Percentiles rank a stretch among this genome's conserved stretches.
Evolutionary conservation across 2,113 vertebrate genomes (phyloP).

Genomic region (Riparia riparia): DNA sequence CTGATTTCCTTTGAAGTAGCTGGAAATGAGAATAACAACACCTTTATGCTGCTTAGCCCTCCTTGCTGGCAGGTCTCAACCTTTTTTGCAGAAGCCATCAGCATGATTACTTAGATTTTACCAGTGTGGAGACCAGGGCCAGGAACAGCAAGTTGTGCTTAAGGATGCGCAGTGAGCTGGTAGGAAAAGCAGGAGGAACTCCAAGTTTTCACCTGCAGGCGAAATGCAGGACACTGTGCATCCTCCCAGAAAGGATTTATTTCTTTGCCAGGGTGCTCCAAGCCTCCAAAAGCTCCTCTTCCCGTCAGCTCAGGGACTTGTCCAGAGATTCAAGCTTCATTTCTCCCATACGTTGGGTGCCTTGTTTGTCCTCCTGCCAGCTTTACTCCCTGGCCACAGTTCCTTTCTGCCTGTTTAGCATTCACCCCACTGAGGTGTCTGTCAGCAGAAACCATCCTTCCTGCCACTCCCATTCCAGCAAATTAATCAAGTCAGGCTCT

Average conservation of each 20-base stretch:
- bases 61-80: not conserved
- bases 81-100: not conserved
- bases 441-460: not conserved
- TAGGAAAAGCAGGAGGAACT: not conserved
- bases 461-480: not conserved
- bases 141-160: not conserved
- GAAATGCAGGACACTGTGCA: not conserved
- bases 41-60: not conserved
- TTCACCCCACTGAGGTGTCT: not conserved
- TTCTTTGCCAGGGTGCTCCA: not conserved
- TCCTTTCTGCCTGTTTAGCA: not conserved
- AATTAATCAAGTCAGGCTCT: not conserved
- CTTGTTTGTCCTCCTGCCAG: not conserved
- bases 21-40: not conserved
- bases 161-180: accelerated
- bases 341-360: accelerated
- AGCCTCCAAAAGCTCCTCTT: not conserved
- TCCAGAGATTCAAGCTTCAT: not conserved
- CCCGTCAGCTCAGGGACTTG: not conserved
- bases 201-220: not conserved
- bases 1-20: not conserved
- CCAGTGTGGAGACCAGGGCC: not conserved
- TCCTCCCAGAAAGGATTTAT: not conserved
- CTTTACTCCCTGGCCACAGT: not conserved
- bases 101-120: not conserved